Evolutionary conservation across 2,888 invertebrate species (phyloP), one percentile per base, ranked within the genome.

Genomic region (Stenodema calcarata): DNA sequence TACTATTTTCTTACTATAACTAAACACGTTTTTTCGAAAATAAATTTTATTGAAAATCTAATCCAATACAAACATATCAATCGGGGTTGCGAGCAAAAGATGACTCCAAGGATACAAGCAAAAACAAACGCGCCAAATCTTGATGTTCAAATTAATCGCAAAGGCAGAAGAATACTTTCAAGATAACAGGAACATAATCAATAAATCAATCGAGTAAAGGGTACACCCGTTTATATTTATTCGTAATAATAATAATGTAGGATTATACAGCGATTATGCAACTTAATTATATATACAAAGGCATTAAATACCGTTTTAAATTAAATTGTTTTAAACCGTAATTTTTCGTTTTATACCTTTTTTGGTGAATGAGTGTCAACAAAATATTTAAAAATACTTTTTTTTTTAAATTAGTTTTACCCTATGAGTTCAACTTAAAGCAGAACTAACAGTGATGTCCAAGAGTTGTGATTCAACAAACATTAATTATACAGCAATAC

Each of bases 221-320:
- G 73, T 47, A 84, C 84, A 84, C 84, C 84, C 84, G 84, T 62
- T 84, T 84, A 75, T 73, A 70, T 84, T 70, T 84, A 84, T 73
- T 75, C 44, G 75, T 73, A 47, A 28, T 84, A 42, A 83, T 73
- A 83, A 54, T 42, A 80, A 27, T 18, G 41, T 44, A 41, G n/a
- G 73, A 75, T 70, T 47, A 84, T 84, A 84, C 62, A 84, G 23
- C 44, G 70, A 83, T 28, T 28, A 62, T 69, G 62, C 73, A 70
- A 73, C 54, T 47, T 84, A 84, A 73, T 11, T 44, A 73, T 84
- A 84, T 84, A n/a, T 84, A 84, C 84, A 84, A n/a, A 41, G 84
- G 84, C 84, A 84, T 84, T 84, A 18, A 73, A 84, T 75, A 84
- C 84, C 84, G 12, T 27, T 73, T 84, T 73, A 27, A 44, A 23